phyloP scores from a whole-genome alignment of 2,888 invertebrate species.

The Patella caerulea region DNA sequence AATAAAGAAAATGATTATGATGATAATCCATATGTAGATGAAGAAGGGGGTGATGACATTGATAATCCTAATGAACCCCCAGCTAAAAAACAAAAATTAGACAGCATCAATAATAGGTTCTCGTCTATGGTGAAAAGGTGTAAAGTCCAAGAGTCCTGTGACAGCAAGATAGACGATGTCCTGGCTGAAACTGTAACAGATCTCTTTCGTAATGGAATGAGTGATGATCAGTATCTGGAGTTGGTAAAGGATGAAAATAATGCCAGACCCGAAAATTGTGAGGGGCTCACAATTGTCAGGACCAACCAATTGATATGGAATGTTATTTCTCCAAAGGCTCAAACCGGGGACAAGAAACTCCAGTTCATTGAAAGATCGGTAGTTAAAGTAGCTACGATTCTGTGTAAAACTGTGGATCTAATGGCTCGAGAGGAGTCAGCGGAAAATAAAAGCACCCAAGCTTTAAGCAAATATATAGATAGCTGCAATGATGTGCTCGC shows the following conservation, averaged over 20 bases:
- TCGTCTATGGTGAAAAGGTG: slow-evolving; percentile 24
- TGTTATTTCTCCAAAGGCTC: slow-evolving; percentile 6
- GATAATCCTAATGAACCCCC: too few relatives aligned
- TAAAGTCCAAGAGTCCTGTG: slow-evolving; percentile 28
- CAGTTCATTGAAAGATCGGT: slow-evolving; percentile 18
- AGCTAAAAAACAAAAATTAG: too few relatives aligned
- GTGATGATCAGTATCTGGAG: slow-evolving; percentile 25
- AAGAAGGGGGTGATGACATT: too few relatives aligned
- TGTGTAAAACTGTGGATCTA: slow-evolving; percentile 30
- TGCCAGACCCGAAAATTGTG: slow-evolving; percentile 31
- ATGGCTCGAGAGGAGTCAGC: slow-evolving; percentile 21
- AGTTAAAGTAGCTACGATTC: slow-evolving; percentile 29
- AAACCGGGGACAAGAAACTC: background rate
- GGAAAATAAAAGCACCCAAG: slow-evolving; percentile 25
- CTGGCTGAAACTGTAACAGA: slow-evolving; percentile 31
- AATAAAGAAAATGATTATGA: too few relatives aligned
- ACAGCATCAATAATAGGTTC: background rate
- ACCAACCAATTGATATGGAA: slow-evolving; percentile 32
- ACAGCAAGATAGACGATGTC: slow-evolving; percentile 16
- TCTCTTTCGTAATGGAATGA: slow-evolving; percentile 30
- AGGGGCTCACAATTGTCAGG: slow-evolving; percentile 22
- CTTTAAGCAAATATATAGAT: slow-evolving; percentile 26
- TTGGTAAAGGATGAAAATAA: slow-evolving; percentile 28
- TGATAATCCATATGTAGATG: too few relatives aligned
- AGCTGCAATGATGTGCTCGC: slow-evolving; percentile 27